Base-by-base conservation (phyloP, 2,113 vertebrate genomes). In the Dicentrarchus labrax region DNA sequence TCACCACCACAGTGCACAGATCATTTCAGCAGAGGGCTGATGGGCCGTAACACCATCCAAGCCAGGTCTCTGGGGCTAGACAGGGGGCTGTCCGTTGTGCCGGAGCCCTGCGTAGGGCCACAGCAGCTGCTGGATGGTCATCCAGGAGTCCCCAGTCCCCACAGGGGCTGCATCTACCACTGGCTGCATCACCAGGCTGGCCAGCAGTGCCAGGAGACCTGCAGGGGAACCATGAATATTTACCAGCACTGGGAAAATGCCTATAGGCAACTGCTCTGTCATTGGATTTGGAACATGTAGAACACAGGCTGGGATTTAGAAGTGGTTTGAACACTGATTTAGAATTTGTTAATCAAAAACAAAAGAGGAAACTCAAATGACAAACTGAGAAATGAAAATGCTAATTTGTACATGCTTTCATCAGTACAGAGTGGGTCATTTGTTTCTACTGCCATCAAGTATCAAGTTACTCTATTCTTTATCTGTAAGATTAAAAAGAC, bases 101-200 rank as follows among this genome's bases (percentile, higher is more conserved):
- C 86, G 95, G 6, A 99, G 96, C 80, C 95, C 93, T 0, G 96
- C 91, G 56, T 97, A 97, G 6, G 97, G 97, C 98, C 98, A 99
- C 83, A 99, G 83, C 77, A 98, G 92, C 84, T 99, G 96, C 94
- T 98, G 97, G 41, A 99, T 94, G 21, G 96, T 95, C 67, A 93
- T 94, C 97, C 98, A 99, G 50, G 97, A 95, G 90, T 96, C 95
- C 10, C 97, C 97, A 0, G 96, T 96, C 45, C 96, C 97, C 1
- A 96, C 94, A 0, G 97, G 96, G 2, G 97, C 96, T 0, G 97
- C 98, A 0, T 98, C 97, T 5, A 95, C 98, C 0, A 96, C 94
- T 22, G 95, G 96, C 70, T 98, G 97, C 87, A 98, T 96, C 79
- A 97, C 95, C 72, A 96, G 87, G 76, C 96, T 96, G 0, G 94